Base-by-base conservation (phyloP, 1,140 invertebrate genomes). In the Nephotettix cincticeps region DNA sequence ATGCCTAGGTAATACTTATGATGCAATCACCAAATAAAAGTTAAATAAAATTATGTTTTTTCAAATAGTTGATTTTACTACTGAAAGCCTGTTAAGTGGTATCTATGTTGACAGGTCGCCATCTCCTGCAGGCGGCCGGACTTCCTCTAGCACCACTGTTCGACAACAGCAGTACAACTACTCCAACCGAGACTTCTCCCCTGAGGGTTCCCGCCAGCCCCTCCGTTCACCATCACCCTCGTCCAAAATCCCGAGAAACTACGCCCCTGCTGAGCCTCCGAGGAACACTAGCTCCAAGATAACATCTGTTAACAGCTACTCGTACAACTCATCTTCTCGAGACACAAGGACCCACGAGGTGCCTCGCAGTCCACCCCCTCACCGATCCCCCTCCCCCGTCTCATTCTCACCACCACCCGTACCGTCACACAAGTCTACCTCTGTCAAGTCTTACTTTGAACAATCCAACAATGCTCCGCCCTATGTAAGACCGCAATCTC, bases 381-480 rank as follows among this genome's bases (percentile, higher is more conserved):
- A 77, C 25, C 71, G 77, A 21, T 78, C 77, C 0, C 76, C 76
- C 1, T 74, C 73, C 0, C 77, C 77, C 1, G 72, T 78, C 9
- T 72, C 77, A 14, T 76, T 78, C 68, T 23, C 70, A 27, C 71
- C 73, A 29, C 76, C 77, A 27, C 75, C 73, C 0, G 61, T 73
- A 76, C 75, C 19, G 63, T 23, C 13, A 47, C 64, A 25, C 21
- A 70, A 66, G 32, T 54, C 47, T 25, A 66, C 45, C 25, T 58
- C 58, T 17, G 54, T 29, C 11, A 65, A 54, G 25, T 30, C 68
- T 1, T 72, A 72, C 23, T 68, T 43, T 61, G 63, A 73, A 21
- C 47, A 28, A 17, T 67, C 73, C 45, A 58, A 54, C 25, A 61
- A 29, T n/a, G 27, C 23, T 25, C 27, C 56, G 2, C 27, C 56